A percentile compares a stretch with the other conserved stretches of the same genome.
Conservation (phyloP, 2,113 vertebrate genomes). For the Leucoraja erinaceus region DNA sequence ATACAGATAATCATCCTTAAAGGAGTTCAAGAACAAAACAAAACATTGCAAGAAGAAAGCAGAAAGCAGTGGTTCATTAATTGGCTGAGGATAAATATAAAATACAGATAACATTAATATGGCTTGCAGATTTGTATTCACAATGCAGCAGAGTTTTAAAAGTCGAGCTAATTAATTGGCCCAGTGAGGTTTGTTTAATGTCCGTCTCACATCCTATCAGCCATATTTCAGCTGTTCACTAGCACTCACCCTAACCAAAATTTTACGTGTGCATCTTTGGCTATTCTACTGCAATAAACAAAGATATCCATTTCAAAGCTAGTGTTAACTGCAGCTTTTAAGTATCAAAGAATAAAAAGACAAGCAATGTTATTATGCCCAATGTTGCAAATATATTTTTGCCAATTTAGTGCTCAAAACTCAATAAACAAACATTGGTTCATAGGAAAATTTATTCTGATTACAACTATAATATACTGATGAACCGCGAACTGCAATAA, state of each 20-base stretch:
- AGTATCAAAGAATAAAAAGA: not conserved
- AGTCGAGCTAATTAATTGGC: conserved; percentile 32
- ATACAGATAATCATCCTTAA: not conserved
- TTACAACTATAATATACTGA: not conserved
- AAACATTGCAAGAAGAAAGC: not conserved
- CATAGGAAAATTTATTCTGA: not conserved
- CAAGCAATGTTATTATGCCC: not conserved
- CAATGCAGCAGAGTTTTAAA: not conserved
- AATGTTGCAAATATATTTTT: not conserved
- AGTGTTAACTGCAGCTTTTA: not conserved
- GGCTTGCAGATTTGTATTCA: conserved; percentile 31
- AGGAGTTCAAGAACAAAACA: not conserved
- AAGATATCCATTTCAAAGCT: not conserved
- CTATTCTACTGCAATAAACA: not conserved
- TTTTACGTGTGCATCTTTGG: conserved; percentile 8
- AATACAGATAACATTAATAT: too few species aligned
- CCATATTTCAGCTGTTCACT: conserved; percentile 23
- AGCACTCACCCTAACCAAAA: not conserved
- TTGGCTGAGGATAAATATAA: not conserved
- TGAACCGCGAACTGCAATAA: not conserved
- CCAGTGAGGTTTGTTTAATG: conserved; percentile 34
- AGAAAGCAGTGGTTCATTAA: not conserved
- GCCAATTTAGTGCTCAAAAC: not conserved
- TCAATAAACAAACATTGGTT: not conserved
- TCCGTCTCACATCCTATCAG: conserved; percentile 2